Conservation (phyloP, 2,888 invertebrate genomes). For the Cephus rjabovi region DNA sequence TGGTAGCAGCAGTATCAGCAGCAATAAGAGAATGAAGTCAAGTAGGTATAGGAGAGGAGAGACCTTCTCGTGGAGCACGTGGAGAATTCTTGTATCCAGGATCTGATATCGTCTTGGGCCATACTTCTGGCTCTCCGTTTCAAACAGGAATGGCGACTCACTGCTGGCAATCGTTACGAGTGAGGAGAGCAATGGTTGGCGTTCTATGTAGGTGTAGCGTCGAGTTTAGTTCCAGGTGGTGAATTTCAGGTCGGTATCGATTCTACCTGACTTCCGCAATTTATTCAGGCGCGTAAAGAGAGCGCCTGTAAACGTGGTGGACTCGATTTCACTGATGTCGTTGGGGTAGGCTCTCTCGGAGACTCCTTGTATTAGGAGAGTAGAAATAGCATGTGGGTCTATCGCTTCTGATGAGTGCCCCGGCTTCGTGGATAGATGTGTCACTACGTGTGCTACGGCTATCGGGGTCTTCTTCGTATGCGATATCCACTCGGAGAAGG, state of each 20-base stretch:
- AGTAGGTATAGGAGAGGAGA: neutral
- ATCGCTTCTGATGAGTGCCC: neutral
- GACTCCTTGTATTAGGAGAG: slow-evolving; percentile 44
- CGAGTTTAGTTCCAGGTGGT: neutral
- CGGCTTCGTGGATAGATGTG: neutral
- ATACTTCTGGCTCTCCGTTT: neutral
- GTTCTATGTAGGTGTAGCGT: neutral
- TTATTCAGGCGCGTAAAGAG: slow-evolving; percentile 17
- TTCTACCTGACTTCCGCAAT: neutral
- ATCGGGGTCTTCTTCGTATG: neutral
- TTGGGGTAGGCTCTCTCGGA: slow-evolving; percentile 55
- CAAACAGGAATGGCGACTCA: neutral
- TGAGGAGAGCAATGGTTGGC: slow-evolving; percentile 2
- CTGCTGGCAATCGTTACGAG: slow-evolving; percentile 22
- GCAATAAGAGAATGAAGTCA: neutral
- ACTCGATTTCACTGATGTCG: slow-evolving; percentile 32
- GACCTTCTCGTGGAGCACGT: neutral
- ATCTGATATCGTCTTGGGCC: neutral
- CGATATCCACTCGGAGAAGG: neutral
- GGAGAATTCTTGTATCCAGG: neutral
- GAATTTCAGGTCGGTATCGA: neutral
- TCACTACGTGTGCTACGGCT: neutral
- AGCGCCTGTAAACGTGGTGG: slow-evolving; percentile 18
- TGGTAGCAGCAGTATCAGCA: neutral
- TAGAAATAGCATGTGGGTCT: slow-evolving; percentile 32